These are phyloP conservation scores for Phalangium opilio DNA, from an alignment of 2,888 invertebrate species.

Conservation along the genomic window DNA sequence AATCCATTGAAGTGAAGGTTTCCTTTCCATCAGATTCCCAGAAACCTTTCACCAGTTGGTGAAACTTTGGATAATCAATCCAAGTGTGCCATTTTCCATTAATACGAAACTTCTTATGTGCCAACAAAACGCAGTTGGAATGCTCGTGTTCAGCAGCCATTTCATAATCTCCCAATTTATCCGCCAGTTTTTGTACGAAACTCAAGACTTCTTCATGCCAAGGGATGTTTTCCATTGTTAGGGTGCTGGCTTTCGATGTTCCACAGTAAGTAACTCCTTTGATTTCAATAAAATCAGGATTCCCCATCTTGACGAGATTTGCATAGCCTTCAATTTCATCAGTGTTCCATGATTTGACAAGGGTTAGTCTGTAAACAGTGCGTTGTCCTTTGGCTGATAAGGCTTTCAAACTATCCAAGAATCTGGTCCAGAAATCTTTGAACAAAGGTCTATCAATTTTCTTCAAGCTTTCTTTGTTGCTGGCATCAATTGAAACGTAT, in stretches of 20 bases:
- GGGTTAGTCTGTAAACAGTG: slow-evolving; percentile 42
- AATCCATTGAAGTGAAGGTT: slow-evolving; percentile 38
- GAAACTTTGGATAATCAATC: slow-evolving; percentile 42
- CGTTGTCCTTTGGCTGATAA: slow-evolving; percentile 39
- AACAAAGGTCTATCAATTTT: slow-evolving; percentile 43
- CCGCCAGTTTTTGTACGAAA: slow-evolving; percentile 35
- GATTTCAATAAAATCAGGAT: slow-evolving; percentile 44
- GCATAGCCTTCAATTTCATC: slow-evolving; percentile 41
- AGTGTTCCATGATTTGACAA: slow-evolving; percentile 42
- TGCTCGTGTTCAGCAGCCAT: slow-evolving; percentile 43
- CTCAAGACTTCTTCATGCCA: slow-evolving; percentile 42
- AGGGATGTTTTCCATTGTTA: slow-evolving; percentile 44
- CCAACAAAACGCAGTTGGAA: slow-evolving; percentile 41
- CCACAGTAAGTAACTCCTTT: slow-evolving; percentile 46
- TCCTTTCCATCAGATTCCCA: slow-evolving; percentile 27
- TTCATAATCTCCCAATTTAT: slow-evolving; percentile 36
- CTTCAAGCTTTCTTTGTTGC: slow-evolving; percentile 40
- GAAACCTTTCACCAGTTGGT: slow-evolving; percentile 32
- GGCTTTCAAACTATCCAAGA: slow-evolving; percentile 37
- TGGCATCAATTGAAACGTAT: slow-evolving; percentile 43
- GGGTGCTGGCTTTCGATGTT: slow-evolving; percentile 33
- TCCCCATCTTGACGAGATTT: slow-evolving; percentile 36
- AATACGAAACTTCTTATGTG: slow-evolving; percentile 38
- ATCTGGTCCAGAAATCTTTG: slow-evolving; percentile 42
- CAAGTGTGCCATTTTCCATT: slow-evolving; percentile 41